Percentiles rank a stretch among this genome's conserved stretches.
phyloP scores from a whole-genome alignment of 2,888 invertebrate genomes.

The Petrophora chlorosata region DNA sequence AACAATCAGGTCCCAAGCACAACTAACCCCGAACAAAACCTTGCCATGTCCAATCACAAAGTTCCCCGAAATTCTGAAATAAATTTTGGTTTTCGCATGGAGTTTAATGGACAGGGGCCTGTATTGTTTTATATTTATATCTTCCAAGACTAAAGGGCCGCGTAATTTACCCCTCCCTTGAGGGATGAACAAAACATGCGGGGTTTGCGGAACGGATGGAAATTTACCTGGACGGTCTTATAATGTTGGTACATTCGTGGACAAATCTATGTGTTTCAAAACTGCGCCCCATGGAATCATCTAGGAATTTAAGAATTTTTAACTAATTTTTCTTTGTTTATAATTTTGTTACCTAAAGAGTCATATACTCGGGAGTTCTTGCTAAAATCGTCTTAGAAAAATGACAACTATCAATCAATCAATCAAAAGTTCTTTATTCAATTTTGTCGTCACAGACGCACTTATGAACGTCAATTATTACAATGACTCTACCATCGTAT shows the following conservation, averaged over 20 bases:
- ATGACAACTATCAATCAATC: no score
- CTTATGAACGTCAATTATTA: no score
- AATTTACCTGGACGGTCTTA: conserved; percentile 50
- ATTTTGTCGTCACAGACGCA: no score
- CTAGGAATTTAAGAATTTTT: no score
- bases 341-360: no score
- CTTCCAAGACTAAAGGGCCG: conserved; percentile 55
- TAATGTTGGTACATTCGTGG: conserved; percentile 27
- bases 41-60: conserved; percentile 48
- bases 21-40: conserved; percentile 43
- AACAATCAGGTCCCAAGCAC: conserved; percentile 24
- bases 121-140: conserved; percentile 68
- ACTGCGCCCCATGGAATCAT: no score
- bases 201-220: conserved; percentile 39
- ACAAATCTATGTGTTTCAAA: neutral
- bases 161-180: conserved; percentile 56
- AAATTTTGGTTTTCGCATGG: conserved; percentile 55
- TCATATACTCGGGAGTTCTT: no score
- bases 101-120: conserved; percentile 56
- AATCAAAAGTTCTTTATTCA: no score
- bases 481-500: no score
- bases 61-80: conserved; percentile 39
- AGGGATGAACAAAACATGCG: conserved; percentile 46
- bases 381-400: no score
- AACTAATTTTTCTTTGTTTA: no score